Percentiles rank a stretch among this genome's conserved stretches.
Evolutionary conservation across 2,113 vertebrate species (phyloP).

Genomic region (Propithecus coquereli): DNA sequence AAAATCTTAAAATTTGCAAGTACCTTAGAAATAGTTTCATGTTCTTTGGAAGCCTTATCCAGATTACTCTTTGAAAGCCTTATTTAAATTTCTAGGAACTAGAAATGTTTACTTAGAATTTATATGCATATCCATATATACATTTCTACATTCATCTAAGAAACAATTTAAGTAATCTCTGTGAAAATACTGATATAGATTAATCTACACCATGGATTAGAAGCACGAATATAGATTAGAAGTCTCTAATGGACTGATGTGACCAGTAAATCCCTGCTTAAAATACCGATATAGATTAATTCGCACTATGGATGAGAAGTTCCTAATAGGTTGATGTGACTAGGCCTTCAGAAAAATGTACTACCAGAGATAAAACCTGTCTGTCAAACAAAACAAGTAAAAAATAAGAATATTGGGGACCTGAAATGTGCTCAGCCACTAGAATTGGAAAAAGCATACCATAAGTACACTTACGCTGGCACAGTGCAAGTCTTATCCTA

Average conservation of each 20-base stretch:
- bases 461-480: neutral
- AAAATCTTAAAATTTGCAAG: slow-evolving; percentile 43
- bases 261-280: neutral
- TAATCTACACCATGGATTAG: neutral
- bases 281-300: neutral
- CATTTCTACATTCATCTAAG: neutral
- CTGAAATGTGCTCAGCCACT: neutral
- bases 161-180: slow-evolving; percentile 29
- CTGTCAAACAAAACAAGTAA: neutral
- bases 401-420: neutral
- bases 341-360: neutral
- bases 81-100: slow-evolving; percentile 4
- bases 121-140: slow-evolving; percentile 1
- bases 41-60: neutral
- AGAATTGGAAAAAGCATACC: neutral
- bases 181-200: neutral
- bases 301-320: neutral
- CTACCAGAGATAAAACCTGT: neutral
- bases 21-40: slow-evolving; percentile 10
- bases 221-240: neutral
- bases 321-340: neutral
- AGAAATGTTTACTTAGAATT: neutral
- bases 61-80: slow-evolving; percentile 18
- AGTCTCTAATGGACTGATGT: neutral
- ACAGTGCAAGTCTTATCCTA: neutral